phyloP scores from a whole-genome alignment of 2,888 invertebrate genomes.

The Lydus trimaculatus region DNA sequence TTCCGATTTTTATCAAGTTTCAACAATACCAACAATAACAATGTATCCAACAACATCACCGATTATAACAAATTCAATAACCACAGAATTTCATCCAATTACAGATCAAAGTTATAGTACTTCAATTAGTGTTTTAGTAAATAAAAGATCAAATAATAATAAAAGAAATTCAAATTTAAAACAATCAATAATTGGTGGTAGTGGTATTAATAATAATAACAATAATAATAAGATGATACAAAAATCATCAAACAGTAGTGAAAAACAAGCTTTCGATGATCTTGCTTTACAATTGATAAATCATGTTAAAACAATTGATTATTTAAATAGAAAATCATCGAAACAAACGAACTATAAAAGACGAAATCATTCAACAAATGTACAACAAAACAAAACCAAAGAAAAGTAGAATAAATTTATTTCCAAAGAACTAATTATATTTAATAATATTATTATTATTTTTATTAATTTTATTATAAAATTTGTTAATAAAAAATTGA shows the following conservation, averaged over 20 bases:
- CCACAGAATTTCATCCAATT: slow-evolving; percentile 38
- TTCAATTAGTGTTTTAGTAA: slow-evolving; percentile 64
- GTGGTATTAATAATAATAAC: neutral
- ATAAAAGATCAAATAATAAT: slow-evolving; percentile 51
- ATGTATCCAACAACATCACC: neutral
- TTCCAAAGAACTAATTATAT: no score
- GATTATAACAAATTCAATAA: slow-evolving; percentile 26
- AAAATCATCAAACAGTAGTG: neutral
- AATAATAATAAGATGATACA: neutral
- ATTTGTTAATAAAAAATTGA: neutral
- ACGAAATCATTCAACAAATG: slow-evolving; percentile 33
- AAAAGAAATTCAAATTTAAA: slow-evolving; percentile 34
- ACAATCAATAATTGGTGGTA: slow-evolving; percentile 1
- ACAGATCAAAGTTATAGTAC: slow-evolving; percentile 64
- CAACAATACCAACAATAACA: slow-evolving; percentile 31
- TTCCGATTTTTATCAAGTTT: slow-evolving; percentile 50
- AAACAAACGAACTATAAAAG: slow-evolving; percentile 43
- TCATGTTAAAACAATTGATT: slow-evolving; percentile 56
- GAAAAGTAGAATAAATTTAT: slow-evolving; percentile 12
- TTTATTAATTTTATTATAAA: neutral
- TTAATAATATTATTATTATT: neutral
- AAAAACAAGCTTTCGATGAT: slow-evolving; percentile 48
- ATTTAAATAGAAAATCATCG: slow-evolving; percentile 41
- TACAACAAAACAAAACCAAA: slow-evolving; percentile 17
- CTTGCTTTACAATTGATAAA: slow-evolving; percentile 57